Evolutionary conservation across 2,797 vertebrate genomes (phyloP).

Genomic region (Hirundo rustica): DNA sequence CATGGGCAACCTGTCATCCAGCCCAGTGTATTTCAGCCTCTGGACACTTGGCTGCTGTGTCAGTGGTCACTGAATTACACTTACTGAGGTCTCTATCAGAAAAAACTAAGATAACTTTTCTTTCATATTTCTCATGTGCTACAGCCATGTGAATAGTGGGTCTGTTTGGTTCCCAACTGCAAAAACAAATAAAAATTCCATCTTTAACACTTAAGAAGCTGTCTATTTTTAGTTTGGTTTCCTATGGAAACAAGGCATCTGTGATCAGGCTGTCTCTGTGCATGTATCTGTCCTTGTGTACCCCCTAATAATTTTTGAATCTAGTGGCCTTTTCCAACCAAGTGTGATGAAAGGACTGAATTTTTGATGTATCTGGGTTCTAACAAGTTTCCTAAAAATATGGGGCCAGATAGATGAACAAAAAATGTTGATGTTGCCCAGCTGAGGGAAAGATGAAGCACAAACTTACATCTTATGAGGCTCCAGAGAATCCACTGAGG

Average conservation of each 20-base stretch:
- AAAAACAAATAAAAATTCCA: slow-evolving; percentile 71
- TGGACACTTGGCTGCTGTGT: background rate
- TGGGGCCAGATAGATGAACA: background rate
- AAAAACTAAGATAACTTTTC: slow-evolving; percentile 9
- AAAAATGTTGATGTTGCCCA: background rate
- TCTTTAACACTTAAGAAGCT: slow-evolving; percentile 68
- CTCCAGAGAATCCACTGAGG: background rate
- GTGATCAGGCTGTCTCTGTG: slow-evolving; percentile 61
- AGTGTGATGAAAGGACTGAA: background rate
- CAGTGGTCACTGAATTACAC: background rate
- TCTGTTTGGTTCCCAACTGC: slow-evolving; percentile 61
- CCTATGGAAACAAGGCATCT: slow-evolving; percentile 70
- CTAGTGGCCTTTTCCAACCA: slow-evolving; percentile 14
- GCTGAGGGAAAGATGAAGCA: background rate
- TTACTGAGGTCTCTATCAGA: background rate
- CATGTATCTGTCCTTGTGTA: slow-evolving; percentile 67
- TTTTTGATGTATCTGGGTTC: background rate
- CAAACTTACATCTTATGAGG: background rate
- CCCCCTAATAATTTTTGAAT: slow-evolving; percentile 67
- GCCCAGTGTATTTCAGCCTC: background rate
- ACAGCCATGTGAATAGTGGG: slow-evolving; percentile 53
- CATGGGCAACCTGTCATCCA: background rate
- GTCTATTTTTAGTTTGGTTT: slow-evolving; percentile 69
- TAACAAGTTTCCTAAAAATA: slow-evolving; percentile 4
- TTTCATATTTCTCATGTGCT: slow-evolving; percentile 37